Evolutionary conservation across 1,140 invertebrate genomes (phyloP).

Genomic region (Drosophila dunni): DNA sequence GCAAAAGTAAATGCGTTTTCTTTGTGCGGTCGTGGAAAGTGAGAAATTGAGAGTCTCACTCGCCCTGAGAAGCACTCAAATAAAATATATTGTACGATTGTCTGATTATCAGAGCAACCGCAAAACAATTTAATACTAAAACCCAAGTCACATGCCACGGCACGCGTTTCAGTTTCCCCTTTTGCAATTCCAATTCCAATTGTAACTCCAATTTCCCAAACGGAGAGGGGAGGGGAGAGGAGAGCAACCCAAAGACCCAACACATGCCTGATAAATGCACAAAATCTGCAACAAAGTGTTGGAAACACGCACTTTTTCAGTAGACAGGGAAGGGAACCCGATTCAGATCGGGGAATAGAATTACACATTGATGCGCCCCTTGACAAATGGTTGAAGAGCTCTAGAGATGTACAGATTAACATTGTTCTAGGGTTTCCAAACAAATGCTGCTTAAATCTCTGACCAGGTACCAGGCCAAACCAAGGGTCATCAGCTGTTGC

Average conservation of each 20-base stretch:
- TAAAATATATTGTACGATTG: conserved; percentile 80
- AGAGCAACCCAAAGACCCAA: conserved; percentile 13
- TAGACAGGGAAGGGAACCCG: conserved; percentile 17
- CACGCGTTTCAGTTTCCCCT: conserved; percentile 62
- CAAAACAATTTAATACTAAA: conserved; percentile 83
- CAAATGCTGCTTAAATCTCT: conserved; percentile 55
- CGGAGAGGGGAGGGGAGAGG: no score
- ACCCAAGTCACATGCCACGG: conserved; percentile 76
- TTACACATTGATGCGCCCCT: conserved; percentile 58
- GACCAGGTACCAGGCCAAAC: conserved; percentile 15
- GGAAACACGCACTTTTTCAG: conserved; percentile 69
- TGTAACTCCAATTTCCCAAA: conserved; percentile 7
- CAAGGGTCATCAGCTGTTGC: conserved; percentile 10
- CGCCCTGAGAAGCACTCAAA: conserved; percentile 45
- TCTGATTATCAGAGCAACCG: conserved; percentile 77
- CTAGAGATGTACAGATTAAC: conserved; percentile 66
- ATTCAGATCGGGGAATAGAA: conserved; percentile 50
- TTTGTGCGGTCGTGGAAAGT: not conserved
- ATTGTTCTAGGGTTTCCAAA: conserved; percentile 48
- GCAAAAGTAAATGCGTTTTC: conserved; percentile 20
- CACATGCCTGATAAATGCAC: conserved; percentile 77
- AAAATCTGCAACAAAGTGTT: conserved; percentile 83
- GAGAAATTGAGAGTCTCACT: not conserved
- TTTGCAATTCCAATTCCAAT: conserved; percentile 21
- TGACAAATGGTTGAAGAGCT: conserved; percentile 62